phyloP scores from a whole-genome alignment of 2,797 vertebrate species.

The Poeciliopsis infans region DNA sequence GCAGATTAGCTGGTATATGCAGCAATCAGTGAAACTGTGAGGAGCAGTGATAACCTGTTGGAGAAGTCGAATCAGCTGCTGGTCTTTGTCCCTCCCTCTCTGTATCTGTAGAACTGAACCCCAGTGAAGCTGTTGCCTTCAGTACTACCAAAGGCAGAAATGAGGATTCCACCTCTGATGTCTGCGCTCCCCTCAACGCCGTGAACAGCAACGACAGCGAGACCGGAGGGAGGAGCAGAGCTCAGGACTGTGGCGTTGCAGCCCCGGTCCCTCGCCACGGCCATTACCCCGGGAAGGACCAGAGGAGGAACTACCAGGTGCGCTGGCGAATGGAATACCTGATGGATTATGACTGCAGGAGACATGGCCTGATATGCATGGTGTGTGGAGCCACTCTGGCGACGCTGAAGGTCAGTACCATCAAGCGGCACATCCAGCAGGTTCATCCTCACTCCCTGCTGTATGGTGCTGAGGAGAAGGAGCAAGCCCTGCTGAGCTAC shows the following conservation, averaged over 20 bases:
- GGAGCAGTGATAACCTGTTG: neutral
- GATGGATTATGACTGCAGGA: slow-evolving; percentile 91
- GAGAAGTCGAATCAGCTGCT: neutral
- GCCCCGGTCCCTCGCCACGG: slow-evolving; percentile 57
- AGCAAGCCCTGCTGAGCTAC: slow-evolving; percentile 85
- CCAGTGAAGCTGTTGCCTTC: slow-evolving; percentile 20
- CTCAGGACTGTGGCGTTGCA: slow-evolving; percentile 1
- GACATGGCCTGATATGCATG: slow-evolving; percentile 88
- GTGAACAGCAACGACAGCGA: slow-evolving; percentile 37
- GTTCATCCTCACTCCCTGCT: slow-evolving; percentile 89
- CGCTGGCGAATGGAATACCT: slow-evolving; percentile 89
- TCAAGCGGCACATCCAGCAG: slow-evolving; percentile 90
- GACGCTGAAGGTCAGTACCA: slow-evolving; percentile 88
- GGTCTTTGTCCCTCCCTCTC: neutral
- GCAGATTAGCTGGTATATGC: neutral
- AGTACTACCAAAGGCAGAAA: slow-evolving; percentile 21
- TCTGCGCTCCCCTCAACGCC: slow-evolving; percentile 33
- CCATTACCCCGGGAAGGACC: slow-evolving; percentile 86
- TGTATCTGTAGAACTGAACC: slow-evolving; percentile 49
- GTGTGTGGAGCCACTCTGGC: slow-evolving; percentile 86
- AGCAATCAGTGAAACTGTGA: neutral
- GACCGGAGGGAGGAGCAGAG: slow-evolving; percentile 25
- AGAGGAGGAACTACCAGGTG: slow-evolving; percentile 88
- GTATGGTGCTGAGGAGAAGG: slow-evolving; percentile 83
- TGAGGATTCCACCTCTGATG: slow-evolving; percentile 28